Evolutionary conservation across 2,888 invertebrate species (phyloP), one percentile per base, ranked within the genome.

Genomic region (Drosophila lacicola): DNA sequence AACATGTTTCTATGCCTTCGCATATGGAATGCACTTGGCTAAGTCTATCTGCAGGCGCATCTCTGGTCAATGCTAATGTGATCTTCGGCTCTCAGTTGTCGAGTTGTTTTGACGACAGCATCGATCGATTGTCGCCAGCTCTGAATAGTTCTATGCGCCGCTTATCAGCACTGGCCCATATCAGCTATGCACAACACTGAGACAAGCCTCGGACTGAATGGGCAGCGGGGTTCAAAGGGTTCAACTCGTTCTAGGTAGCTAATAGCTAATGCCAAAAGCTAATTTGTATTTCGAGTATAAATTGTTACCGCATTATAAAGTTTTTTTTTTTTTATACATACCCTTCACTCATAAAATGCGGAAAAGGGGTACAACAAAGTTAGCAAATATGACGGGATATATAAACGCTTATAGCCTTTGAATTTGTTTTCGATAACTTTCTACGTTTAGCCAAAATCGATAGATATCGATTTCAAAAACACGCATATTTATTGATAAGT

Each of bases 1-100:
- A 61, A 60, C 66, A 77, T 74, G 74, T 56, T 78, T 67, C 53
- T 54, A 73, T 73, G 74, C 62, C 73, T 2, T 41, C 17, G n/a
- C 11, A 14, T 47, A 39, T 56, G 39, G 34, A 47, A 58, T 73
- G 74, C 68, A 60, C 41, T 51, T 55, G 44, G 19, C 9, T 25
- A 21, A 14, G 9, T 39, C 36, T 46, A 76, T 76, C 73, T 17
- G 4, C 29, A 14, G 29, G 17, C 47, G 49, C 37, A 76, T 63
- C 64, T 50, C 51, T 66, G 55, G 39, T 70, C 72, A 75, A 69
- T 78, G 71, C 42, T 70, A 44, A 47, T 45, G 46, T 68, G 66
- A 78, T 62, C 69, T 62, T 61, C 51, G 5, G 25, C 25, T 25
- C 25, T 25, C 1, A 1, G 25, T 51, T 44, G 37, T 58, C 25